Base-by-base conservation (phyloP, 2,888 invertebrate genomes). In the Pristionchus japonicus region DNA sequence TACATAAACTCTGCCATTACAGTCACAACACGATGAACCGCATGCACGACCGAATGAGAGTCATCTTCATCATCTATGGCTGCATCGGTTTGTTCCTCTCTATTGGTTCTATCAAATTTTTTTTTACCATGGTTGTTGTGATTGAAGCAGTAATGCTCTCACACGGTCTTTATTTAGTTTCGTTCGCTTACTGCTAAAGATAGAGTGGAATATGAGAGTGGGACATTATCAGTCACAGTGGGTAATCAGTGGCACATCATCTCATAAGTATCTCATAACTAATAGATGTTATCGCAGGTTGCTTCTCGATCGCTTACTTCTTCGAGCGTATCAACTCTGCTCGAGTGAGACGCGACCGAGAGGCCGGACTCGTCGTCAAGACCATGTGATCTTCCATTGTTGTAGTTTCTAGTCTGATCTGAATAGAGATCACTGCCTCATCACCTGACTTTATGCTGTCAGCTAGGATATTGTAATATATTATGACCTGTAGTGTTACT, bases 11-110 rank as follows among this genome's bases (percentile, higher is more conserved):
- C 6, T 52, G 4, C 20, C 31, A 27, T 86, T 67, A 1, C 86
- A 86, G 70, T 49, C 43, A 86, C 85, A 91, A 91, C 57, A 93
- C 93, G 86, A 93, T 93, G 92, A 91, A 92, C 86, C 89, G 93
- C 40, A 93, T 93, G 92, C 92, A 92, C 90, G 93, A 93, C 87
- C 89, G 93, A 23, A 90, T 91, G 89, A 90, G 93, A 37, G 93
- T 92, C 17, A 89, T 93, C 27, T 92, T 91, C 90, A 92, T 93
- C 84, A 89, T 93, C 57, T 89, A 87, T 40, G 93, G 91, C n/a
- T 27, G 27, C 70, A 27, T 86, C 49, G 67, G 86, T 86, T 20
- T 9, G 70, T 70, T 70, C 0, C 6, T 43, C 31, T n/a, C n/a
- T n/a, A n/a, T n/a, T n/a, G n/a, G n/a, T n/a, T n/a, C n/a, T n/a